Base-by-base conservation (phyloP, 1,140 invertebrate genomes). In the Ceratosolen solmsi region DNA sequence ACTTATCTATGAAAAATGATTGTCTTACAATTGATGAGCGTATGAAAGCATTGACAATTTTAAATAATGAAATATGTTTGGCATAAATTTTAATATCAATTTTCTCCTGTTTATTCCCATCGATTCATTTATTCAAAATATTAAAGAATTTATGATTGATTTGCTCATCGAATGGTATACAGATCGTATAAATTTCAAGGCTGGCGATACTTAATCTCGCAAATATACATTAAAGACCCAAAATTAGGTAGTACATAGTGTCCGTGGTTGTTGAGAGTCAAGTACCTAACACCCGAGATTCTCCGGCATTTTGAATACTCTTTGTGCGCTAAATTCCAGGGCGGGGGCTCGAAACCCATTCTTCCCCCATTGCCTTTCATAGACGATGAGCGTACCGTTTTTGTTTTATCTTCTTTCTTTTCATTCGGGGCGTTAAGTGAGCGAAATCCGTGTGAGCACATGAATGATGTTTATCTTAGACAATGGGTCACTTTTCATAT, bases 221-320 rank as follows among this genome's bases (percentile, higher is more conserved):
- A n/a, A n/a, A n/a, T n/a, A n/a, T n/a, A n/a, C n/a, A n/a, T n/a
- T n/a, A n/a, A n/a, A n/a, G n/a, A n/a, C 60, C 27, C 36, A 68
- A 54, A 78, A 78, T 78, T 78, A 70, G 76, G 76, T 27, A 49
- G 36, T n/a, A 38, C 33, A 27, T 68, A 68, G 63, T 38, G 13
- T n/a, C 5, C 56, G 25, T 4, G 25, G 25, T 27, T 58, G 15
- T 68, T 22, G 63, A 68, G 33, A 38, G 20, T 36, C 27, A 22
- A 36, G 27, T 17, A 11, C 33, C 15, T 1, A 38, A 38, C 63
- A 38, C n/a, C 9, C 33, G 20, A 60, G 54, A 75, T 33, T 41
- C 56, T 33, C n/a, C 46, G 33, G 22, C 17, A 54, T 74, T 56
- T 60, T 36, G 73, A 41, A 58, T 41, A 60, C 30, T 46, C 51